Conservation (phyloP, 2,113 vertebrate genomes). For the Brachyhypopomus gauderio region DNA sequence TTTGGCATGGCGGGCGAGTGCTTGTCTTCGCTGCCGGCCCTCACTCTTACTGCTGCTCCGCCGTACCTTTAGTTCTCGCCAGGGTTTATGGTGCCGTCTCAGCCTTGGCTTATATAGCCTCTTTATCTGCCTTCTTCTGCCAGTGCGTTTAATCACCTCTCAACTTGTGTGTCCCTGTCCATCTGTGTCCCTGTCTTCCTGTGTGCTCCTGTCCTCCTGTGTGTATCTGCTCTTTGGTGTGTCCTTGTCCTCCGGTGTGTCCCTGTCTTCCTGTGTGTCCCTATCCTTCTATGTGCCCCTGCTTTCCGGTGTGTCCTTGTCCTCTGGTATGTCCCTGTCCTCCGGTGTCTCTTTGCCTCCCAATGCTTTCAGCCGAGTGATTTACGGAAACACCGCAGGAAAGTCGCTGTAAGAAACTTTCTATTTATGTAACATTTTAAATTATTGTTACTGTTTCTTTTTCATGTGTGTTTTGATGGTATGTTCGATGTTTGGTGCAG, state of each 20-base stretch:
- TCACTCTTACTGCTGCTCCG: no score
- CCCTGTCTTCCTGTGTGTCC: conserved; percentile 55
- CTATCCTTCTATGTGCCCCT: conserved; percentile 57
- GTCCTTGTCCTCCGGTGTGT: conserved; percentile 31
- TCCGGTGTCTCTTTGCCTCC: conserved; percentile 57
- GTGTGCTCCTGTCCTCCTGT: conserved; percentile 41
- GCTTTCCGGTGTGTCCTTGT: conserved; percentile 28
- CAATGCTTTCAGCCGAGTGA: conserved; percentile 87
- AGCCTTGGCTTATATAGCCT: not conserved
- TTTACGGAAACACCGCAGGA: conserved; percentile 94
- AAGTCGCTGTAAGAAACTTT: conserved; percentile 84
- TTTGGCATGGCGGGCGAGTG: no score
- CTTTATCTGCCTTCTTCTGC: conserved; percentile 29
- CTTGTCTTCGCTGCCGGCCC: no score
- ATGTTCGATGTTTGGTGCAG: not conserved
- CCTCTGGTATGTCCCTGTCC: conserved; percentile 56
- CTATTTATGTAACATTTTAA: no score
- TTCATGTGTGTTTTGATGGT: not conserved
- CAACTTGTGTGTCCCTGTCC: conserved; percentile 60
- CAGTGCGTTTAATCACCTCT: conserved; percentile 55
- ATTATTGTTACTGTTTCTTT: not conserved
- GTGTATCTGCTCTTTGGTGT: conserved; percentile 41
- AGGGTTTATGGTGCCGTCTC: not conserved
- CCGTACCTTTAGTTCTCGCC: not conserved
- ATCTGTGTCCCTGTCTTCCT: not conserved